A percentile compares a stretch with the other conserved stretches of the same genome.
Conservation (phyloP, 2,888 invertebrate genomes). For the Xestia ashworthii region DNA sequence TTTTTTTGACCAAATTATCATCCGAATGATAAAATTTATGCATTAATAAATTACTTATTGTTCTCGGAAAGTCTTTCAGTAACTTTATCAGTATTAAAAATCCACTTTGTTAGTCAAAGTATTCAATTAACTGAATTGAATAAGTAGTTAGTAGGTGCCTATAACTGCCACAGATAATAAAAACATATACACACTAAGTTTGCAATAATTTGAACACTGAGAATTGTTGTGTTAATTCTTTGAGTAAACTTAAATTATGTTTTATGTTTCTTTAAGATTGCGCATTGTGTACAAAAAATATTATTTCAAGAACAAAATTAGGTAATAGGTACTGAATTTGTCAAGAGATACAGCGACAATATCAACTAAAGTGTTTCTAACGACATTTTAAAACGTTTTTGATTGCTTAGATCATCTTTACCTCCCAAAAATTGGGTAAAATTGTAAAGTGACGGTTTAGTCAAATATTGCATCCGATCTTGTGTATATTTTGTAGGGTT, state of each 20-base stretch:
- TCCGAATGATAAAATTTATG: neutral
- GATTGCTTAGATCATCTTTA: constrained; percentile 43
- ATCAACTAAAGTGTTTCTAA: constrained; percentile 37
- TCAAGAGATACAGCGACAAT: constrained; percentile 1
- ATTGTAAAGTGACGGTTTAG: neutral
- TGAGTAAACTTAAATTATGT: neutral
- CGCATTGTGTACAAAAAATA: neutral
- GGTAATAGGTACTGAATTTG: neutral
- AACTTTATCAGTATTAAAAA: neutral
- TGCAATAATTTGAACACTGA: neutral
- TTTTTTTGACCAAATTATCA: neutral
- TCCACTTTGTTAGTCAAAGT: neutral
- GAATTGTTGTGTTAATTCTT: neutral
- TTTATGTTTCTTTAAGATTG: neutral
- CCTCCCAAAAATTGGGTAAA: neutral
- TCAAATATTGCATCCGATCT: neutral
- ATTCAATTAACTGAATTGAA: neutral
- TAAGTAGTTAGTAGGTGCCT: too few relatives aligned
- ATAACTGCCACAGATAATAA: too few relatives aligned
- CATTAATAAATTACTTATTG: neutral
- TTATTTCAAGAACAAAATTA: neutral
- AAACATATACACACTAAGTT: neutral
- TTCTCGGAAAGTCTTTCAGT: neutral
- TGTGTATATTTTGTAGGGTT: neutral
- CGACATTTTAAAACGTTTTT: constrained; percentile 56